Percentiles rank a stretch among this genome's conserved stretches.
These are phyloP conservation scores for Amblyteles armatorius DNA, from an alignment of 2,888 invertebrate species.

Conservation along the genomic window DNA sequence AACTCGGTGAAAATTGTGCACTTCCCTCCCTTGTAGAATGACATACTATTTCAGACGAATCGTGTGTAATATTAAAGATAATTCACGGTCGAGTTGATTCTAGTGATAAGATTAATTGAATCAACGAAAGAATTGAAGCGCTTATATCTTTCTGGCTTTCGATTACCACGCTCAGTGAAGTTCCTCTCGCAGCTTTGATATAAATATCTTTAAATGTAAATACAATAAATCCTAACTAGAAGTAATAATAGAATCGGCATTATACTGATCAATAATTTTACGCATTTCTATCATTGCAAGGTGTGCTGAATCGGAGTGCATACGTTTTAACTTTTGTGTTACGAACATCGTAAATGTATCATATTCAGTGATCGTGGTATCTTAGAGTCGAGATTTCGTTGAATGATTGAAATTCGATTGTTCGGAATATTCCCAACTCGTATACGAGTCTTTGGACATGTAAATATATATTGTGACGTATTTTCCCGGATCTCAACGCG, in stretches of 20 bases:
- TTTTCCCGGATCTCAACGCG: no score
- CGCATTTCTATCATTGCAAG: background rate
- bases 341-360: background rate
- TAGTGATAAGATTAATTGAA: background rate
- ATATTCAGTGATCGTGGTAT: background rate
- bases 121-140: background rate
- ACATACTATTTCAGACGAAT: background rate
- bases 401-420: constrained; percentile 1
- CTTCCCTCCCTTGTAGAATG: background rate
- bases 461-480: background rate
- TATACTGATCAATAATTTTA: constrained; percentile 8
- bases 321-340: background rate
- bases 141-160: background rate
- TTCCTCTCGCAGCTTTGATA: no score
- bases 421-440: constrained; percentile 5
- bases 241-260: constrained; percentile 7
- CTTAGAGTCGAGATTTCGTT: background rate
- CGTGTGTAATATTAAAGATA: background rate
- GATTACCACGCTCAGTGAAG: background rate
- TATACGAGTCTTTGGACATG: constrained; percentile 15
- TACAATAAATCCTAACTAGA: background rate
- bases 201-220: background rate
- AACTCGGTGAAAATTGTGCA: no score
- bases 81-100: background rate
- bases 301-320: constrained; percentile 3